These are phyloP conservation scores for Zosterops hypoxanthus DNA, from an alignment of 2,113 vertebrate species.

Conservation along the genomic window DNA sequence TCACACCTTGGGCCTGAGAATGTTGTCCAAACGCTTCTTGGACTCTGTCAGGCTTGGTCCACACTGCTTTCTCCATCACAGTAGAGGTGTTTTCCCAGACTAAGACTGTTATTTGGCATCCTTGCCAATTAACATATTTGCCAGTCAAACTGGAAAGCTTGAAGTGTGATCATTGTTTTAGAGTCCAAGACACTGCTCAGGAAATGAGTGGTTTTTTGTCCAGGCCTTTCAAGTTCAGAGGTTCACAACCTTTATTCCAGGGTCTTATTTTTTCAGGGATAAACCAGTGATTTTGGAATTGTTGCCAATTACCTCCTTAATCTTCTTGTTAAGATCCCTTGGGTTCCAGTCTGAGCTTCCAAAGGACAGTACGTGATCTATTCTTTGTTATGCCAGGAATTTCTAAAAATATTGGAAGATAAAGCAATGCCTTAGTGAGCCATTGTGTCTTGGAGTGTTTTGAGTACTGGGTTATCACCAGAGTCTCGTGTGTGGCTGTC, in stretches of 20 bases:
- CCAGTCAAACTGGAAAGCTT: neutral
- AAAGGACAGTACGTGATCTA: neutral
- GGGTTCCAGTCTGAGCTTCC: neutral
- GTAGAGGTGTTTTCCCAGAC: neutral
- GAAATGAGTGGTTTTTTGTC: neutral
- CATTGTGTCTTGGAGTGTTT: neutral
- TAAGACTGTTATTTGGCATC: neutral
- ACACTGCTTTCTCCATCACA: fast-evolving
- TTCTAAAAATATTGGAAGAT: neutral
- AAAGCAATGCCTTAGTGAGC: neutral
- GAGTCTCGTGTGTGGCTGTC: neutral
- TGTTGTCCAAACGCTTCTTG: neutral
- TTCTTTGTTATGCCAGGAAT: neutral
- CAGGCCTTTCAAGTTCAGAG: neutral
- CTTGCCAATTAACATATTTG: neutral
- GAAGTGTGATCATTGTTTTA: neutral
- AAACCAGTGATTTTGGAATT: neutral
- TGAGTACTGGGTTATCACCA: neutral
- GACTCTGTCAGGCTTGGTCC: neutral
- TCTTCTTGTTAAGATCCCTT: neutral
- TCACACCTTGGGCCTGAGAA: neutral
- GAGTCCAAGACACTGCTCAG: neutral
- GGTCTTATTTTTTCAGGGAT: neutral
- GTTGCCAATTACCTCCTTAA: neutral
- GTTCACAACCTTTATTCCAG: neutral